Evolutionary conservation across 1,140 invertebrate species (phyloP).

Genomic region (Oryctes rhinoceros): DNA sequence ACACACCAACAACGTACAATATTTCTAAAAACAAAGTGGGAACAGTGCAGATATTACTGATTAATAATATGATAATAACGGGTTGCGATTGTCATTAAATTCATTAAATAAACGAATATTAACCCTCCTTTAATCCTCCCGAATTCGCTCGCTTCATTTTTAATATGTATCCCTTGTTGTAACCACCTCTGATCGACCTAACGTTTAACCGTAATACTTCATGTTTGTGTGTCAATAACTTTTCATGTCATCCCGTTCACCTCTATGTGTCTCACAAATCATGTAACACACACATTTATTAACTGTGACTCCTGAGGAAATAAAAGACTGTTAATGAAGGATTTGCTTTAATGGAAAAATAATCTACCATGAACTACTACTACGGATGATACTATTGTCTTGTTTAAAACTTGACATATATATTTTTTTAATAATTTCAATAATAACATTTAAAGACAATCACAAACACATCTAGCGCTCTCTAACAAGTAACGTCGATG

Average conservation of each 20-base stretch:
- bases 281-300: slow-evolving; percentile 40
- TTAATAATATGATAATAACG: slow-evolving; percentile 29
- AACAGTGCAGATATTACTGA: slow-evolving; percentile 27
- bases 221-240: slow-evolving; percentile 32
- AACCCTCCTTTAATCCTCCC: background rate
- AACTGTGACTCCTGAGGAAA: slow-evolving; percentile 51
- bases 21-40: slow-evolving; percentile 31
- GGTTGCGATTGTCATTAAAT: slow-evolving; percentile 11
- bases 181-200: slow-evolving; percentile 7
- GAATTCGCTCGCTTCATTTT: slow-evolving; percentile 17
- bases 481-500: slow-evolving; percentile 10
- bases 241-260: slow-evolving; percentile 15
- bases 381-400: slow-evolving; percentile 2
- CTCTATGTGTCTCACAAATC: background rate
- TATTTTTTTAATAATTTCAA: background rate
- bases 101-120: slow-evolving; percentile 25
- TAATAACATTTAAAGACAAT: slow-evolving; percentile 15
- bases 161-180: background rate
- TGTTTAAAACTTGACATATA: background rate
- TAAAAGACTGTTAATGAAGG: slow-evolving; percentile 8
- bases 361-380: background rate
- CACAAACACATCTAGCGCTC: slow-evolving; percentile 19
- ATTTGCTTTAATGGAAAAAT: slow-evolving; percentile 67
- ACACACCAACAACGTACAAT: slow-evolving; percentile 11
- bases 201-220: slow-evolving; percentile 24